Conservation (phyloP, 2,888 invertebrate species). For the Frankliniella fusca region DNA sequence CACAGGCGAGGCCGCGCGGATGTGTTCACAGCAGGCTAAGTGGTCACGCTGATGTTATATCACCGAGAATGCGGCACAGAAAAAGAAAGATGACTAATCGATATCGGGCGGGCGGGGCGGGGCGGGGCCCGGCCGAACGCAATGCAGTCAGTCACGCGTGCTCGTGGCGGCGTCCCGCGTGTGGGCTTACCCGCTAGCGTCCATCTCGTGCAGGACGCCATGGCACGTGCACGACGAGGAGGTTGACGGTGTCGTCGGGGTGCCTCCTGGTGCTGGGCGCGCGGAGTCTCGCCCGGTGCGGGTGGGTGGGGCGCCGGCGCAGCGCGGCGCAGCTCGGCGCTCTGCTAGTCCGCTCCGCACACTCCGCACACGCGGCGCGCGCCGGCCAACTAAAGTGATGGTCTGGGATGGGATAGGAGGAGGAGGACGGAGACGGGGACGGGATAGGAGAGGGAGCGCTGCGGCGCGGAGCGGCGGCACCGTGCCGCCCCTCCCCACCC, state of each 20-base stretch:
- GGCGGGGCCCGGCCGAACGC: too few species aligned
- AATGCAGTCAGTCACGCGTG: background rate
- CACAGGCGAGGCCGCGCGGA: too few species aligned
- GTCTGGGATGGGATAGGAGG: background rate
- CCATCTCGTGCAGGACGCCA: background rate
- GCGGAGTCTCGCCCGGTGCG: too few species aligned
- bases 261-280: background rate
- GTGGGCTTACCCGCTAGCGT: background rate
- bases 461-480: too few species aligned
- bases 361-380: background rate
- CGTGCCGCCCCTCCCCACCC: too few species aligned
- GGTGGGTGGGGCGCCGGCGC: background rate
- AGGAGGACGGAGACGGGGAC: too few species aligned
- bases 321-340: background rate
- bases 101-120: too few species aligned
- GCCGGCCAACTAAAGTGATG: background rate
- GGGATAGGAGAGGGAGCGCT: too few species aligned
- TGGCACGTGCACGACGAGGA: background rate
- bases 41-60: too few species aligned
- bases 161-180: background rate
- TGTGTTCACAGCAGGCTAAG: too few species aligned
- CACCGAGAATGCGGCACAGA: too few species aligned
- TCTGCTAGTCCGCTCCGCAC: background rate
- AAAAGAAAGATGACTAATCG: too few species aligned
- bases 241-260: background rate